Evolutionary conservation across 1,140 invertebrate genomes (phyloP).

Genomic region (Drosophila biarmipes): DNA sequence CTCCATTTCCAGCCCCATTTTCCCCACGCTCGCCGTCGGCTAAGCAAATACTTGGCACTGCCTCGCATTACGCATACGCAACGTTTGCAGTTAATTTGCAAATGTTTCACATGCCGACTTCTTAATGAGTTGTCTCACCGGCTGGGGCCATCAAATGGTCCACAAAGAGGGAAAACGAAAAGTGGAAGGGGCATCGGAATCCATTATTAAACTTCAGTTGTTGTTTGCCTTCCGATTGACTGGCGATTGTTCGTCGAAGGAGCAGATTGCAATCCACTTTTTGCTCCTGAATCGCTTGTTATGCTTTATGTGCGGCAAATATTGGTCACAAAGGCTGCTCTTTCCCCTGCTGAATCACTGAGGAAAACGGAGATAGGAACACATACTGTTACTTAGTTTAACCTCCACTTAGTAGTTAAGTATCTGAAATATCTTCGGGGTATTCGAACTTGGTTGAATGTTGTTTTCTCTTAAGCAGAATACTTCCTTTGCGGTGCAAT

Average conservation of each 20-base stretch:
- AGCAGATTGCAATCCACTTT: slow-evolving; percentile 10
- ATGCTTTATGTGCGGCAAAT: slow-evolving; percentile 61
- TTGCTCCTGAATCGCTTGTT: slow-evolving; percentile 46
- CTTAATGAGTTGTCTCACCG: slow-evolving; percentile 72
- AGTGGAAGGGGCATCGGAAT: slow-evolving; percentile 9
- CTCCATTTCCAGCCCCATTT: slow-evolving; percentile 9
- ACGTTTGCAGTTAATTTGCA: slow-evolving; percentile 80
- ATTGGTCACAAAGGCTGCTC: slow-evolving; percentile 50
- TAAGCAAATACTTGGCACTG: slow-evolving; percentile 69
- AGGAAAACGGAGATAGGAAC: not conserved
- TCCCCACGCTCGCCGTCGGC: slow-evolving; percentile 12
- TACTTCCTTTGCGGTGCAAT: too few species aligned
- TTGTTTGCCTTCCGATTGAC: slow-evolving; percentile 60
- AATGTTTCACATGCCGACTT: slow-evolving; percentile 72
- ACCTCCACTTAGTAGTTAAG: too few species aligned
- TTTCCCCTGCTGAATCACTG: slow-evolving; percentile 8
- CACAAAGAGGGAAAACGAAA: slow-evolving; percentile 1
- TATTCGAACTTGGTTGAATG: too few species aligned
- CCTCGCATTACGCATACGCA: slow-evolving; percentile 67
- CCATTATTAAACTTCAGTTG: slow-evolving; percentile 52
- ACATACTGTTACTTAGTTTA: not conserved
- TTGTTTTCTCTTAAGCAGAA: too few species aligned
- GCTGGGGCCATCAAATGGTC: slow-evolving; percentile 39
- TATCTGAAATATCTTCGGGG: too few species aligned
- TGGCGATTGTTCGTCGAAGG: slow-evolving; percentile 34